Evolutionary conservation across 53 echinoderm and acorn worm species (phyloP), one percentile per base, ranked within the genome.

Genomic region (Glandiceps talaboti): DNA sequence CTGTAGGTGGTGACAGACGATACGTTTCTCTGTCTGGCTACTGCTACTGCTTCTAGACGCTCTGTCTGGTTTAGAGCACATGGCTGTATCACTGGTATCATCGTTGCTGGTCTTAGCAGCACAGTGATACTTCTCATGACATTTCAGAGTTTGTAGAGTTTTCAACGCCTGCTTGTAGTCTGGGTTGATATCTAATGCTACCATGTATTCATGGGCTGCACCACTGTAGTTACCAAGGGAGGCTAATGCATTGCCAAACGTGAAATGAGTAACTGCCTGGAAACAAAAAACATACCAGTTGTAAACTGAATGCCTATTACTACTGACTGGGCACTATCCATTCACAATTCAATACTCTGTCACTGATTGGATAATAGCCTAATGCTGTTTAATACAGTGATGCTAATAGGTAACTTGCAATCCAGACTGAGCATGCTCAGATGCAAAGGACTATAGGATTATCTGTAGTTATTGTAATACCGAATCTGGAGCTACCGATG

Each of bases 251-350:
- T 93, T 93, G 82, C 85, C 96, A 33, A 92, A 80, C 29, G 86
- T 78, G 82, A 86, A 96, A 75, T 91, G 91, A 0, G 85, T 93
- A 32, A 87, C 77, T 26, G 94, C 86, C 94, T 94, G 76, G 0
- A 29, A 31, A 28, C 28, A 14, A n/a, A 74, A n/a, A n/a, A n/a
- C n/a, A n/a, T n/a, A n/a, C n/a, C n/a, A n/a, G n/a, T n/a, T n/a
- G n/a, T n/a, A n/a, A n/a, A n/a, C n/a, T n/a, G n/a, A n/a, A n/a
- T n/a, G n/a, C n/a, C n/a, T n/a, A n/a, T n/a, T n/a, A n/a, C n/a
- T n/a, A n/a, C n/a, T n/a, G n/a, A n/a, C n/a, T n/a, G n/a, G n/a
- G n/a, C n/a, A n/a, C n/a, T n/a, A n/a, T n/a, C n/a, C n/a, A n/a
- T n/a, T n/a, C n/a, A n/a, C n/a, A n/a, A n/a, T n/a, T n/a, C n/a